Base-by-base conservation (phyloP, 2,113 vertebrate species). In the Syrmaticus mikado region DNA sequence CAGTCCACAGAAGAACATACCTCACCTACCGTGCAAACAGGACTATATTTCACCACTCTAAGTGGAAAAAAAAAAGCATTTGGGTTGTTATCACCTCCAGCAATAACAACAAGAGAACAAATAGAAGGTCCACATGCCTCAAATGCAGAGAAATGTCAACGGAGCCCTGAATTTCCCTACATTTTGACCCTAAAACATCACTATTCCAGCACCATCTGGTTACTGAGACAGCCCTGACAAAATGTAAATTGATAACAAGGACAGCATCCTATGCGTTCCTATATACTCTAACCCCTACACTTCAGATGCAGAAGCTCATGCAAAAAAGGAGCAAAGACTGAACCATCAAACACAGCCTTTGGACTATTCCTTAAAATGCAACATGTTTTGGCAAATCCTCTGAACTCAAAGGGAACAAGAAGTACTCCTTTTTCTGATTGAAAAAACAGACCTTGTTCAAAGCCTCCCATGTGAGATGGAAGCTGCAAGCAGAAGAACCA, bases 71-170 rank as follows among this genome's bases (percentile, higher is more conserved):
- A 30, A 53, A 2, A 15, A 62, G 43, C 30, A 45, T 68, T 48
- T 84, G 27, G 11, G 17, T 46, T 68, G 18, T 52, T 72, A 55
- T 6, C 55, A 17, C 28, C 32, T 68, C 62, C 38, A 78, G 13
- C 60, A 16, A 40, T 1, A 83, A 22, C 38, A 38, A 38, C 9
- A 41, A 0, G 0, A 71, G 18, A 68, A 45, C 9, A 86, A 75
- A 11, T 27, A 90, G 8, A 28, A 65, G 5, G 3, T 41, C 45
- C 24, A n/a, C 45, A 32, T 38, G 24, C 36, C 21, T 77, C 38
- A 82, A 76, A 80, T 8, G 4, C 10, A 24, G 21, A 71, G 64
- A 73, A 62, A 70, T 40, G 22, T 32, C 32, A 32, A 17, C 0
- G 8, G 13, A 87, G 14, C 5, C 32, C 40, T 38, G 17, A 66